Percentiles rank a stretch among this genome's conserved stretches.
Evolutionary conservation across 2,797 vertebrate species (phyloP).

Genomic region (Acrocephalus scirpaceus): DNA sequence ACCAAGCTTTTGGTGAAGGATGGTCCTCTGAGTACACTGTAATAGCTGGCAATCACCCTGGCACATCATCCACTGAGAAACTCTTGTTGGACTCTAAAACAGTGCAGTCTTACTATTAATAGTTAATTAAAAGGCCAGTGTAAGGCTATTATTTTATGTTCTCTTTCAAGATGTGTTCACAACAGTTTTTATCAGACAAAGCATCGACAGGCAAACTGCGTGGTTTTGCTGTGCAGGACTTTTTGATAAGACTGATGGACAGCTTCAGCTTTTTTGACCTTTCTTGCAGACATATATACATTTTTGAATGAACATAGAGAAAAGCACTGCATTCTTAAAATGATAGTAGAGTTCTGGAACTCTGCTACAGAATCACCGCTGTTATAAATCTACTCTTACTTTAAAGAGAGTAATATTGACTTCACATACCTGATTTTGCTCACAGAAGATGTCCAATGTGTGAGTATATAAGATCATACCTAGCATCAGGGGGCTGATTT

Average conservation of each 20-base stretch:
- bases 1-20: not conserved
- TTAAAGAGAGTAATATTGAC: not conserved
- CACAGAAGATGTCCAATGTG: not conserved
- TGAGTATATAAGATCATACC: not conserved
- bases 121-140: constrained; percentile 67
- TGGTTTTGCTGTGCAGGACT: not conserved
- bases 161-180: constrained; percentile 53
- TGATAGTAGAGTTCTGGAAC: not conserved
- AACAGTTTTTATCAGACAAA: constrained; percentile 53
- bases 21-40: constrained; percentile 29
- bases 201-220: constrained; percentile 35
- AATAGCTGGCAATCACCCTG: constrained; percentile 33
- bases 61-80: constrained; percentile 47
- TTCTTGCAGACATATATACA: not conserved
- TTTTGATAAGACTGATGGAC: not conserved
- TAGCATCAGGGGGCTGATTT: not conserved
- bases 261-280: not conserved
- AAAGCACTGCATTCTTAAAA: not conserved
- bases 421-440: not conserved
- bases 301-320: not conserved
- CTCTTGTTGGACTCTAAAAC: constrained; percentile 48
- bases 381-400: not conserved
- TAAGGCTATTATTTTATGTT: constrained; percentile 60
- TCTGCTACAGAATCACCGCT: not conserved
- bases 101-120: constrained; percentile 32